phyloP scores from a whole-genome alignment of 2,113 vertebrate genomes.

The Malurus melanocephalus region DNA sequence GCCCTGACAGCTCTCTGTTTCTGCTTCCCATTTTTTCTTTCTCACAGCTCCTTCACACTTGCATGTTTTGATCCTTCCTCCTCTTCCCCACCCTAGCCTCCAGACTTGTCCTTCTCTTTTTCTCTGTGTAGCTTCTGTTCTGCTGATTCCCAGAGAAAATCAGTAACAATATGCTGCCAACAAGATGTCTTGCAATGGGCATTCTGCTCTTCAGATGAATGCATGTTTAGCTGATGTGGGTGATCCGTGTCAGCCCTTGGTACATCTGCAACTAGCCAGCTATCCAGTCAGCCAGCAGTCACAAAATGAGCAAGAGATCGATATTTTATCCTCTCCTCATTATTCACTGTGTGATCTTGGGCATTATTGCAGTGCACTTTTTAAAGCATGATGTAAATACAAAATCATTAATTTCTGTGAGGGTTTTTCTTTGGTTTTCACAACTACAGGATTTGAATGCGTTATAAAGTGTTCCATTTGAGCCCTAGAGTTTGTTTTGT shows the following conservation, averaged over 20 bases:
- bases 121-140: neutral
- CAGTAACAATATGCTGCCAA: neutral
- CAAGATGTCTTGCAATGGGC: neutral
- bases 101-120: neutral
- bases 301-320: neutral
- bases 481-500: neutral
- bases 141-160: neutral
- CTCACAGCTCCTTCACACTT: neutral
- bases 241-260: neutral
- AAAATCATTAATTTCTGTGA: neutral
- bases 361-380: neutral
- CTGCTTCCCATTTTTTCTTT: neutral
- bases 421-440: neutral
- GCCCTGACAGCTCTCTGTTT: fast-evolving
- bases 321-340: neutral
- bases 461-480: neutral
- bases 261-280: neutral
- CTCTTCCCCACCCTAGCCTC: neutral
- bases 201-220: neutral
- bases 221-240: neutral
- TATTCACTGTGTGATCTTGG: neutral
- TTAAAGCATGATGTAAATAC: neutral
- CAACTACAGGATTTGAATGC: neutral
- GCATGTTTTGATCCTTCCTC: neutral
- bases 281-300: neutral